Evolutionary conservation across 2,113 vertebrate species (phyloP), one percentile per base, ranked within the genome.

Genomic region (Tetraodon nigroviridis): DNA sequence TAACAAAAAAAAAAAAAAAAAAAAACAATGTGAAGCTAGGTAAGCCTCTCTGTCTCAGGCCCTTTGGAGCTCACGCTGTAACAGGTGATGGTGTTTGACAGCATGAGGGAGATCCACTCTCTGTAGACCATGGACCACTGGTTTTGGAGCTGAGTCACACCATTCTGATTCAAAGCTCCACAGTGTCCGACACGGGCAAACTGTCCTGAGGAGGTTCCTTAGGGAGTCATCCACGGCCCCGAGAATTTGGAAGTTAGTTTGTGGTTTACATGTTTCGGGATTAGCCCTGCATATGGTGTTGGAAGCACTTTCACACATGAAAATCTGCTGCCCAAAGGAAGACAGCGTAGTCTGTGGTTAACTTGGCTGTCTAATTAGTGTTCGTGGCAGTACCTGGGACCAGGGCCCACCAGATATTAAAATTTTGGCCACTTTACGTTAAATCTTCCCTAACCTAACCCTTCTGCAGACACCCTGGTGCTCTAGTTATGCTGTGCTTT

Each of bases 81-180:
- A 87, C 8, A 91, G 67, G 78, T 91, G 85, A 65, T 90, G 88
- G 60, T 71, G 88, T 0, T 69, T 86, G 32, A 90, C 90, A 5
- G 88, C 91, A 6, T 93, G 71, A 10, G 93, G 91, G 55, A 95
- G 82, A 58, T 24, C 1, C 0, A 55, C 21, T 1, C 15, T 22
- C 5, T 7, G 16, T 15, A 71, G 63, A 29, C 42, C 27, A 5
- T 55, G 41, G 3, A 20, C 27, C 47, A 64, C 42, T 18, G 11
- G 16, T 1, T 5, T 62, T 17, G 62, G 69, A 0, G 91, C 67
- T 70, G 90, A 63, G 15, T 93, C 89, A 22, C 94, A 94, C 94
- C 96, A 95, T 88, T 99, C 96, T 0, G 76, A 86, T 29, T 98
- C 93, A 79, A 99, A 99, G 85, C 90, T 89, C 50, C 90, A 73